Percentiles rank a stretch among this genome's conserved stretches.
phyloP scores from a whole-genome alignment of 1,140 invertebrate genomes.

The Zaprionus davidi region DNA sequence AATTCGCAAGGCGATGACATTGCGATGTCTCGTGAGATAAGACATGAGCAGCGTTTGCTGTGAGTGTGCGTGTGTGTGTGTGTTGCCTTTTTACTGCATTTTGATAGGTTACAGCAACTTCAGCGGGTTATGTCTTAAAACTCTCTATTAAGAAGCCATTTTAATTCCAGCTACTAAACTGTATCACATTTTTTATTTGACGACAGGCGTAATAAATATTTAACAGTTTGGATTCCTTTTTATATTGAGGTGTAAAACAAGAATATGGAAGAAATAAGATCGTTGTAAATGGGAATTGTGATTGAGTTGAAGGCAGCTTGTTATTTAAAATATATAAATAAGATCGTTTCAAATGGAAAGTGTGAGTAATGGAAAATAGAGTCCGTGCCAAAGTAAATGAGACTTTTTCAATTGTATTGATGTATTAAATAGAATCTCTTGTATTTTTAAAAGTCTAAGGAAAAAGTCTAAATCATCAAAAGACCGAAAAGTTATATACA shows the following conservation, averaged over 20 bases:
- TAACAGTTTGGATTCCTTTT: background rate
- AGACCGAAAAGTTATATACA: too few relatives aligned
- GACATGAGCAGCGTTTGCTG: slow-evolving; percentile 21
- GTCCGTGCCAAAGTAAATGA: too few relatives aligned
- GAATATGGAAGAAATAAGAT: background rate
- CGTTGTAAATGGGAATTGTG: background rate
- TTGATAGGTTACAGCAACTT: slow-evolving; percentile 21
- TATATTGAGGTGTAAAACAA: background rate
- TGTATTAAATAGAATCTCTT: too few relatives aligned
- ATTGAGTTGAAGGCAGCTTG: background rate
- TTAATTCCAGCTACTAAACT: slow-evolving; percentile 12
- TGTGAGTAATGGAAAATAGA: too few relatives aligned
- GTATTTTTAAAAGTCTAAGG: too few relatives aligned
- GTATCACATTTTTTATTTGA: slow-evolving; percentile 17
- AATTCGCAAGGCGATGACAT: slow-evolving; percentile 26
- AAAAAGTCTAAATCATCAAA: too few relatives aligned
- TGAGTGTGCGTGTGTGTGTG: background rate
- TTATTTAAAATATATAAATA: too few relatives aligned
- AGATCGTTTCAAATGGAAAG: too few relatives aligned
- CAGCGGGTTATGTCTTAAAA: slow-evolving; percentile 15
- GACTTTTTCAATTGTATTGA: too few relatives aligned
- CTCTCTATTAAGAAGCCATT: slow-evolving; percentile 31
- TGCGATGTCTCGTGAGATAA: slow-evolving; percentile 25
- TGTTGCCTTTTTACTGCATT: slow-evolving; percentile 18
- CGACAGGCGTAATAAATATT: slow-evolving; percentile 1